Percentiles rank a stretch among this genome's conserved stretches.
phyloP scores from a whole-genome alignment of 2,797 vertebrate genomes.

The Carapus acus region DNA sequence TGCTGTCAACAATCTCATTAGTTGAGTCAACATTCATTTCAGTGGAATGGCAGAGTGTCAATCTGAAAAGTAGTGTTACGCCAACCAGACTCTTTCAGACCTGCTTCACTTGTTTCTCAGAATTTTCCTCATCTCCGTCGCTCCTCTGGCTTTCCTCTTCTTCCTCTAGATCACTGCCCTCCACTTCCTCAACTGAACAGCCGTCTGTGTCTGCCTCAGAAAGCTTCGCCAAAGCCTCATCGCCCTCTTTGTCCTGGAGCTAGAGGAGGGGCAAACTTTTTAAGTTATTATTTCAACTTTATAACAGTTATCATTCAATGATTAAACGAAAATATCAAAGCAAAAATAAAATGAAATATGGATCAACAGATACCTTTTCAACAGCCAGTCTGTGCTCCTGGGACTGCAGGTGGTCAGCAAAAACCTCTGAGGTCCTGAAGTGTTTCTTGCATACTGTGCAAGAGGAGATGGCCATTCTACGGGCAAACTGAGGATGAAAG shows the following conservation, averaged over 20 bases:
- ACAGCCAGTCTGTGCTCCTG: conserved; percentile 83
- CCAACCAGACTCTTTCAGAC: too few species aligned
- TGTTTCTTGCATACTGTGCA: conserved; percentile 88
- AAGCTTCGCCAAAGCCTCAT: conserved; percentile 77
- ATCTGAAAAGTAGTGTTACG: too few species aligned
- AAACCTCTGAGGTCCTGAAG: conserved; percentile 88
- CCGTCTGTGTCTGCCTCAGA: conserved; percentile 79
- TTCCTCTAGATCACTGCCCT: conserved; percentile 68
- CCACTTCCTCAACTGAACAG: conserved; percentile 80
- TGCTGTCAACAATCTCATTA: too few species aligned
- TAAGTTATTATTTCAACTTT: too few species aligned
- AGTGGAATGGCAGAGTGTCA: too few species aligned
- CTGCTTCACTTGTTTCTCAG: conserved; percentile 43
- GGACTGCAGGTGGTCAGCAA: conserved; percentile 91
- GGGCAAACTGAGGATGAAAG: conserved; percentile 73
- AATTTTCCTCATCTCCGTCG: conserved; percentile 29
- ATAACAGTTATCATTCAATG: too few species aligned
- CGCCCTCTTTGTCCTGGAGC: conserved; percentile 68
- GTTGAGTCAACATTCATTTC: too few species aligned
- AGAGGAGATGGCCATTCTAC: conserved; percentile 78
- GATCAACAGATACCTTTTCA: conserved; percentile 70
- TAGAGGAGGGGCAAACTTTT: conserved; percentile 11
- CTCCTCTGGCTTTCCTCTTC: conserved; percentile 64
- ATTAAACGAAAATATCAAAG: too few species aligned
- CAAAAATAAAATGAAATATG: background rate